Base-by-base conservation (phyloP, 2,888 invertebrate species). In the Desoria tigrina region DNA sequence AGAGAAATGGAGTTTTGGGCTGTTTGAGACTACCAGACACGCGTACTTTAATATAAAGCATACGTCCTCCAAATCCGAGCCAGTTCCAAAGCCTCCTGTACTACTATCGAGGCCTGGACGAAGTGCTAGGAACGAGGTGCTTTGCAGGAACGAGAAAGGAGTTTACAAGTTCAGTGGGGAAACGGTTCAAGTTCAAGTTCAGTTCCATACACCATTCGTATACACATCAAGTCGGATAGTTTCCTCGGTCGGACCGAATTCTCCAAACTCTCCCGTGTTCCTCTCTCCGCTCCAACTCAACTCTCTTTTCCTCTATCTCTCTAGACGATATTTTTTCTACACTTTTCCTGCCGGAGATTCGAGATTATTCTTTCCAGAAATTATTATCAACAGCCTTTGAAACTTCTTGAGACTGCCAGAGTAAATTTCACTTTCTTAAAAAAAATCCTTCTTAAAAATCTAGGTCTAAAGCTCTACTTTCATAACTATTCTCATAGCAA, bases 121-220 rank as follows among this genome's bases (percentile, higher is more conserved):
- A n/a, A n/a, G n/a, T n/a, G n/a, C n/a, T n/a, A 32, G 6, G 32
- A 11, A 32, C 32, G 4, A 32, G 32, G 32, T 45, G 45, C 45
- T 45, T 45, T 6, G 6, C 4, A 11, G 11, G 32, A 4, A 32
- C 32, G 11, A 32, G 45, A 61, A 65, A 65, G 61, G 56, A 61
- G 65, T 65, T 61, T 65, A 67, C 26, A 63, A 68, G 71, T 67
- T 71, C 74, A 74, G 69, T 73, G 63, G 67, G 70, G 67, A 70
- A 70, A 59, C 70, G 66, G 72, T 72, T 72, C 74, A 74, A 72
- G 74, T 74, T 74, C 74, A 74, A 72, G 74, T 72, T 74, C 74
- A 74, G 64, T 59, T 45, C 27, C 45, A 59, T 39, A 26, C 18
- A n/a, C 4, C 27, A 18, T 45, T 45, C 16, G 32, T 32, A 7